Base-by-base conservation (phyloP, 53 echinoderm and acorn worm genomes). In the Mesocentrotus franciscanus region DNA sequence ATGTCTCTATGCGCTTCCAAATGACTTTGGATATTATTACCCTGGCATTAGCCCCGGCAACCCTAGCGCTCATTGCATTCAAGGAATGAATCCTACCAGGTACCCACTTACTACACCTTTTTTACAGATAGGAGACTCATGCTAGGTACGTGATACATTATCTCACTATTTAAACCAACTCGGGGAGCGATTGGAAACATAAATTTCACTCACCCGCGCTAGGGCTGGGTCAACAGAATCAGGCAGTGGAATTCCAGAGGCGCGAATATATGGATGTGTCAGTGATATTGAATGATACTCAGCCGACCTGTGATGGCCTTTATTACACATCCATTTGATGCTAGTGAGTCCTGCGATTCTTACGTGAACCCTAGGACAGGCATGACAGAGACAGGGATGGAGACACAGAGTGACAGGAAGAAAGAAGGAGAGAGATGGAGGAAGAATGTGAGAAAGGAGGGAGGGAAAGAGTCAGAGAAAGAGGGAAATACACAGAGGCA, bases 141-240 rank as follows among this genome's bases (percentile, higher is more conserved):
- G 4, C 33, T 30, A 30, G 76, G 29, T 30, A 30, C 33, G 29
- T 6, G 16, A 90, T 90, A 57, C 61, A 60, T 90, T 60, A 90
- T 90, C 90, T 33, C 20, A 8, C 60, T 90, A 60, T 61, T 60
- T 60, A 59, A 24, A 22, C 60, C 33, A 90, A 60, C 81, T 81
- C 8, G 8, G 81, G 81, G 81, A 81, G 81, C 81, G 42, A 81
- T 66, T 66, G 92, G 68, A 92, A 68, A 92, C 92, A 92, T 92
- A 92, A 92, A 92, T 92, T 68, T 92, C 68, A 66, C 92, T 92
- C 92, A 92, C 62, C 92, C 92, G 70, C 22, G 13, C 30, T 35
- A 12, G 92, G 32, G 68, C 9, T 64, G 92, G 92, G 92, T 92
- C 92, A 92, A 60, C 30, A 35, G 32, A 35, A 66, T 33, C 22